Base-by-base conservation (phyloP, 2,797 vertebrate genomes). In the Diceros bicornis region DNA sequence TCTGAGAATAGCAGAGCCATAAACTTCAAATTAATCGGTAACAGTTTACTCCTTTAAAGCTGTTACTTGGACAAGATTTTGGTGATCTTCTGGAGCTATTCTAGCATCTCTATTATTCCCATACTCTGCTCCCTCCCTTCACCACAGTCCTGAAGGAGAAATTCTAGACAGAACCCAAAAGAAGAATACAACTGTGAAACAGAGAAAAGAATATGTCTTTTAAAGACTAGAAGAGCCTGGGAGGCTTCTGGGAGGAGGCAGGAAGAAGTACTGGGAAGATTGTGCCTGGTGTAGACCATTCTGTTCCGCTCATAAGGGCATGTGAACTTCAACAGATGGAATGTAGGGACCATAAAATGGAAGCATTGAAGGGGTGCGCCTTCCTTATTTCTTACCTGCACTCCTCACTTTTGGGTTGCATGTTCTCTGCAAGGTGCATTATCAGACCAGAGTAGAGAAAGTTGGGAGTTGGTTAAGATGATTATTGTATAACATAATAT, bases 21-120 rank as follows among this genome's bases (percentile, higher is more conserved):
- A 34, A 79, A 84, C n/a, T 84, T 92, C 34, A 89, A 95, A 78
- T 88, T 85, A 92, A 71, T 64, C 50, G 16, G 18, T 77, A 88
- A 41, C 13, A 91, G n/a, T 37, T 88, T 79, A 74, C 10, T 64
- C 23, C n/a, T 84, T 57, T 83, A 87, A 85, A 61, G 57, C 23
- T 71, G 17, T 61, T 78, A 29, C 47, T 83, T 86, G 44, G 27
- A 61, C 5, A 91, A 29, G 57, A 88, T 62, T 93, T 86, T 84
- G 61, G 20, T 88, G 57, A 68, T 74, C 29, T 83, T 91, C 1
- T 29, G 57, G n/a, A 84, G 52, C 34, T 78, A 16, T 68, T 72
- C n/a, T 68, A 47, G n/a, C 20, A 74, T 90, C 11, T 77, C 4
- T 32, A 25, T 68, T 71, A 71, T 93, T 66, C 25, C 32, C 12